These are phyloP conservation scores for Tigriopus japonicus DNA, from an alignment of 1,140 invertebrate genomes.

Conservation along the genomic window DNA sequence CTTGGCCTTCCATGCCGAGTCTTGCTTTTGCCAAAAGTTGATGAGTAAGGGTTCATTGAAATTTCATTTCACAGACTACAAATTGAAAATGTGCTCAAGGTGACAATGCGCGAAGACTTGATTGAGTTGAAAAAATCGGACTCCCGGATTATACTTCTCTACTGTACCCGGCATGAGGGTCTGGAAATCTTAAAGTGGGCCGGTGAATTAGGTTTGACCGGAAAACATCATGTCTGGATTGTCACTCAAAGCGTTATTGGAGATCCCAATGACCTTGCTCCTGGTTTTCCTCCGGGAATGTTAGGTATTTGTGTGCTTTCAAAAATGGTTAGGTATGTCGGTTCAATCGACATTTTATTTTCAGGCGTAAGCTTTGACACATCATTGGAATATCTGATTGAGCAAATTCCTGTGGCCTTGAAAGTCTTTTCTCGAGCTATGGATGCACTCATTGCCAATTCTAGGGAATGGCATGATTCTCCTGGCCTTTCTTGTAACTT, in stretches of 20 bases:
- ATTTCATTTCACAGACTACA: constrained; percentile 17
- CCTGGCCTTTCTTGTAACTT: constrained; percentile 6
- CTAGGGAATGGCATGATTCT: too few relatives aligned
- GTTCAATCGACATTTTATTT: not conserved
- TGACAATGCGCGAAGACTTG: constrained; percentile 31
- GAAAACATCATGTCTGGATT: constrained; percentile 90
- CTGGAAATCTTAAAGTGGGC: constrained; percentile 61
- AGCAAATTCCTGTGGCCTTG: constrained; percentile 68
- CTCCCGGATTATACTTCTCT: constrained; percentile 77
- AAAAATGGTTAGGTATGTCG: too few relatives aligned
- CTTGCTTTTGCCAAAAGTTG: too few relatives aligned
- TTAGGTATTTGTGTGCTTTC: too few relatives aligned
- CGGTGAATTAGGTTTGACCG: constrained; percentile 61
- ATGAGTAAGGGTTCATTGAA: not conserved
- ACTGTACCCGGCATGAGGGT: constrained; percentile 68
- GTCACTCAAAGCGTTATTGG: constrained; percentile 83
- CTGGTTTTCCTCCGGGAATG: constrained; percentile 77
- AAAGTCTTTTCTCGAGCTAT: constrained; percentile 82
- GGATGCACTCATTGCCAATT: constrained; percentile 29
- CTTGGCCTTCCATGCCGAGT: too few relatives aligned
- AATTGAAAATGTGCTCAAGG: constrained; percentile 47
- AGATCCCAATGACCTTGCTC: constrained; percentile 39
- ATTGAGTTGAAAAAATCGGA: constrained; percentile 67
- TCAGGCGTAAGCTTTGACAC: constrained; percentile 78
- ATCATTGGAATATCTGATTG: constrained; percentile 50